Evolutionary conservation across 2,797 vertebrate genomes (phyloP).

Genomic region (Lepus oiostolus): DNA sequence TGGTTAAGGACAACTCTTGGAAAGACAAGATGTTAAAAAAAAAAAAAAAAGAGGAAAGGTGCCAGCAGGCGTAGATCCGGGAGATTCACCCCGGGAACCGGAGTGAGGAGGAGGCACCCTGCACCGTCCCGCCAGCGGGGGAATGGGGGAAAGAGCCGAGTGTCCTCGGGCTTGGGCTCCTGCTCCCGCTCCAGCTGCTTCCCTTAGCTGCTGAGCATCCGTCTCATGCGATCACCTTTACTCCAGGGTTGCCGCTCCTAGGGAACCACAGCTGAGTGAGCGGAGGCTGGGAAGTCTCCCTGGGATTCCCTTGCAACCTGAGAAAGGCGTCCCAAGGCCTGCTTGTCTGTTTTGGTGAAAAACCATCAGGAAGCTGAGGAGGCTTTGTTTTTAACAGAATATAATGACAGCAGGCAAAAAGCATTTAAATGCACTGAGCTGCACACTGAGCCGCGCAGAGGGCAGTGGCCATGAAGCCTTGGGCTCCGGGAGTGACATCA

Average conservation of each 20-base stretch:
- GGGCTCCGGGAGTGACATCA: too few relatives aligned
- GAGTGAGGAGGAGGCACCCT: background rate
- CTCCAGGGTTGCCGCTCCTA: background rate
- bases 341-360: background rate
- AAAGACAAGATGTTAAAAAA: background rate
- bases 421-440: background rate
- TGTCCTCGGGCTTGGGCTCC: too few relatives aligned
- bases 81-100: background rate
- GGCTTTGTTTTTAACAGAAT: background rate
- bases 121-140: fast-evolving
- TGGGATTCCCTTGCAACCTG: background rate
- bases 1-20: background rate
- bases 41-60: too few relatives aligned
- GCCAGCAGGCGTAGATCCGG: background rate
- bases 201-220: too few relatives aligned
- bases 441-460: background rate
- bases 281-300: background rate
- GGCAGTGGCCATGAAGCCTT: too few relatives aligned
- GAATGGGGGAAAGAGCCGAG: too few relatives aligned
- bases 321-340: too few relatives aligned
- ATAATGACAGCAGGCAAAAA: background rate
- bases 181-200: too few relatives aligned
- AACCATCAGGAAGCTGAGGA: background rate
- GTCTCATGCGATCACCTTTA: background rate
- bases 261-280: background rate